Base-by-base conservation (phyloP, 2,797 vertebrate genomes). In the Atherinosoma microstoma region DNA sequence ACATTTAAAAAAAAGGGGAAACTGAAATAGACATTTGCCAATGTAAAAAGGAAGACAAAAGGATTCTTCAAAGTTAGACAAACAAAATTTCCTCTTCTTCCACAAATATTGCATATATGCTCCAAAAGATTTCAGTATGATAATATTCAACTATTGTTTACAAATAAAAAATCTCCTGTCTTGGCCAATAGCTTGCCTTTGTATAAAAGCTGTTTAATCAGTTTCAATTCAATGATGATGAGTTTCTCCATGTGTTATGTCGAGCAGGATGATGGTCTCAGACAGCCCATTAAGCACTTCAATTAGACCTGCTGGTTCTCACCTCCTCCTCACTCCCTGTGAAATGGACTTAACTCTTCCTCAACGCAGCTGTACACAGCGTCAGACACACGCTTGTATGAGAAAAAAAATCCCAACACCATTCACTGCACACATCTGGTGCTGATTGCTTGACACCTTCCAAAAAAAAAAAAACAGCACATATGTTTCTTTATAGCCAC, bases 371-470 rank as follows among this genome's bases (percentile, higher is more conserved):
- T 86, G 84, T 79, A 81, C 81, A 45, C 45, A 3, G 67, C 22
- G 83, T 84, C 80, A 86, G 80, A 90, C 89, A 73, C 81, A 73
- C 30, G 70, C 72, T 89, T 45, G 60, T 85, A 82, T 79, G 89
- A 82, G 62, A 75, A 82, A 75, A 34, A 3, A 84, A 67, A 74
- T 27, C 2, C 9, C 64, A 74, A 69, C 84, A 84, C 80, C 84
- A 83, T 84, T 89, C 84, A 86, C 74, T 35, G 36, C 74, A 78
- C 87, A 90, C 92, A 94, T 93, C 91, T 93, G 93, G 87, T 90
- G 78, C 80, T 66, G 82, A 82, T 84, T 81, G 84, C 59, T 83
- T 79, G 67, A 84, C 69, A 8, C 68, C 69, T 70, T 75, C 4
- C 38, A 70, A 60, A 75, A 72, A 59, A 58, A 64, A 53, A 51